These are phyloP conservation scores for Xestia xanthographa DNA, from an alignment of 2,888 invertebrate species.

Conservation along the genomic window DNA sequence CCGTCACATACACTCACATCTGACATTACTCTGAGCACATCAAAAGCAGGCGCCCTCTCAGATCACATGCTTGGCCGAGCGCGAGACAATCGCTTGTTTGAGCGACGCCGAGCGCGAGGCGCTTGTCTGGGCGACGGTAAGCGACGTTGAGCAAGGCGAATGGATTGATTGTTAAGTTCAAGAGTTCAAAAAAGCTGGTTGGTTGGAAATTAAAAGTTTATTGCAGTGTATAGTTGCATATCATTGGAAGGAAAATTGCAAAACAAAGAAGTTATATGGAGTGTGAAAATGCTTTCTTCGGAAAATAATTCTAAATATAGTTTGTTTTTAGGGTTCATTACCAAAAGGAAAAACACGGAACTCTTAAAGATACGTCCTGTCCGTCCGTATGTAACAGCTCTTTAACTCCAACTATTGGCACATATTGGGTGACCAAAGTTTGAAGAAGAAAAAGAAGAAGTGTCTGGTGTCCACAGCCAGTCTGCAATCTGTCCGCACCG, in stretches of 20 bases:
- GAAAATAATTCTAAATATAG: no score
- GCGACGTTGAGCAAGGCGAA: constrained; percentile 26
- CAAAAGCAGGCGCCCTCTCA: constrained; percentile 45
- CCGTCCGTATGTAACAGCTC: no score
- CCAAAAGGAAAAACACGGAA: no score
- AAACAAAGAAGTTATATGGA: neutral
- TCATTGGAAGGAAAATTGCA: neutral
- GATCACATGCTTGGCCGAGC: constrained; percentile 66
- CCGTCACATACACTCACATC: constrained; percentile 21
- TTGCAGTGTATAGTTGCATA: neutral
- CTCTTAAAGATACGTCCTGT: no score
- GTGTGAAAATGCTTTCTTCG: neutral
- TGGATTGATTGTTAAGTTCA: constrained; percentile 45
- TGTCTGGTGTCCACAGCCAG: no score
- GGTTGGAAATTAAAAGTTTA: neutral
- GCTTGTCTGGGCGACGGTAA: constrained; percentile 47
- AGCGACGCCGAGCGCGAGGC: constrained; percentile 40
- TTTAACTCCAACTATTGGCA: no score
- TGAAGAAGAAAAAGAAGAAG: no score
- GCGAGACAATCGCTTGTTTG: constrained; percentile 65
- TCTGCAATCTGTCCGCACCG: neutral
- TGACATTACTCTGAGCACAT: constrained; percentile 35
- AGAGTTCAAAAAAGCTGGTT: neutral
- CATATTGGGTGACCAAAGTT: no score
- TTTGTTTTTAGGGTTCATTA: no score